Conservation (phyloP, 92 coral and sea anemone species). For the Umimayanthus chanpuru region DNA sequence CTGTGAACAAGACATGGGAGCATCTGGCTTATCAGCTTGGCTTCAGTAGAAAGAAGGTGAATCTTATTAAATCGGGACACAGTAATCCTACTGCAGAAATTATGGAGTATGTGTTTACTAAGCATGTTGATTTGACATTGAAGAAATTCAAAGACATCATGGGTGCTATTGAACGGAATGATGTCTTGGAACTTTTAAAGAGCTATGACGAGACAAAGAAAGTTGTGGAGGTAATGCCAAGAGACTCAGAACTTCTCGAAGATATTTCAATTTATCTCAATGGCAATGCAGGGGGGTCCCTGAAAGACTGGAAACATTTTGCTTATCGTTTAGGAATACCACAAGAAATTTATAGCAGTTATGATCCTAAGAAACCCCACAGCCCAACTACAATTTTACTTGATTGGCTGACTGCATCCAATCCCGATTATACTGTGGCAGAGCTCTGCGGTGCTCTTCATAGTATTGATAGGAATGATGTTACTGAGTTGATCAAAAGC, state of each 20-base stretch:
- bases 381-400: constrained; percentile 46
- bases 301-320: constrained; percentile 32
- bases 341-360: neutral
- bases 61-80: constrained; percentile 5
- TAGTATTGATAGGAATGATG: constrained; percentile 44
- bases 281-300: constrained; percentile 16
- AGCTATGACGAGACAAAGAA: neutral
- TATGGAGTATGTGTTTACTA: constrained; percentile 13
- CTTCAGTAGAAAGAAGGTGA: neutral
- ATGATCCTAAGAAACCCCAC: constrained; percentile 14
- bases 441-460: constrained; percentile 6
- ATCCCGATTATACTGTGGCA: constrained; percentile 30
- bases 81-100: constrained; percentile 18
- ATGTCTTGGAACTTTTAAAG: neutral
- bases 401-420: constrained; percentile 17
- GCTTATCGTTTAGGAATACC: constrained; percentile 22
- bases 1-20: neutral
- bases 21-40: constrained; percentile 3
- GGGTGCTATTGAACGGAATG: neutral
- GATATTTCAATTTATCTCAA: constrained; percentile 23
- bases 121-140: neutral
- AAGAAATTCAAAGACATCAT: neutral
- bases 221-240: constrained; percentile 22
- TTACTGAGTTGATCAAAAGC: neutral
- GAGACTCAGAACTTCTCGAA: constrained; percentile 34